Conservation (phyloP, 2,113 vertebrate species). For the Hemiscyllium ocellatum region DNA sequence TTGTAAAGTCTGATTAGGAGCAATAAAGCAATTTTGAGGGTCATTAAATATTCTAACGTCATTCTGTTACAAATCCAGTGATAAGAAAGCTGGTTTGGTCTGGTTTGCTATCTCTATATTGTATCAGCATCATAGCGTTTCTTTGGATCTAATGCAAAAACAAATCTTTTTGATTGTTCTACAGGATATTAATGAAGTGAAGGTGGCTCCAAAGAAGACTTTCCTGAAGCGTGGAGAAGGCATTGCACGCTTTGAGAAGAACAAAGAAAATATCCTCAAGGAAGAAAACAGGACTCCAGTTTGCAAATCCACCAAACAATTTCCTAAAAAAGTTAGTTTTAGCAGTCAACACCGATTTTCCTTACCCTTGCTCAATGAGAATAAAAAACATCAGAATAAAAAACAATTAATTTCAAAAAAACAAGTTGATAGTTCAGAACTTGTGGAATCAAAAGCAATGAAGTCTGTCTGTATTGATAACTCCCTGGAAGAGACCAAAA, state of each 20-base stretch:
- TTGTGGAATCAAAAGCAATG: background rate
- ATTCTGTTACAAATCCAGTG: too few relatives aligned
- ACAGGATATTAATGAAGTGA: slow-evolving; percentile 38
- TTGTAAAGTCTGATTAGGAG: too few relatives aligned
- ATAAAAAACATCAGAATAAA: slow-evolving; percentile 16
- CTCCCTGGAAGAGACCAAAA: background rate
- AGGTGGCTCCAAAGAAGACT: slow-evolving; percentile 35
- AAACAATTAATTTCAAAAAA: slow-evolving; percentile 24
- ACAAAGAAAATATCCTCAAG: slow-evolving; percentile 40
- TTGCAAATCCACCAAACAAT: slow-evolving; percentile 22
- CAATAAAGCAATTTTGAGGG: too few relatives aligned
- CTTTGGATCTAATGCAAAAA: background rate
- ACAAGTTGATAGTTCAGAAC: slow-evolving; percentile 29
- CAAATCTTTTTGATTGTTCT: slow-evolving; percentile 30
- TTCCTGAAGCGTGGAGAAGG: slow-evolving; percentile 48
- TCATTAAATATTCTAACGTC: too few relatives aligned
- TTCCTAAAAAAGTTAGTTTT: slow-evolving; percentile 41
- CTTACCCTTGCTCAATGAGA: slow-evolving; percentile 23
- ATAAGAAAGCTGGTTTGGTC: too few relatives aligned
- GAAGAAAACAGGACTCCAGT: slow-evolving; percentile 29
- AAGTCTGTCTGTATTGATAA: background rate
- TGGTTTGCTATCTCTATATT: too few relatives aligned
- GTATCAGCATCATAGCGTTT: background rate
- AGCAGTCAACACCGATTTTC: slow-evolving; percentile 10
- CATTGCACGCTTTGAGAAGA: slow-evolving; percentile 46